Percentiles rank a stretch among this genome's conserved stretches.
phyloP scores from a whole-genome alignment of 2,113 vertebrate genomes.

The Aegithalos caudatus region DNA sequence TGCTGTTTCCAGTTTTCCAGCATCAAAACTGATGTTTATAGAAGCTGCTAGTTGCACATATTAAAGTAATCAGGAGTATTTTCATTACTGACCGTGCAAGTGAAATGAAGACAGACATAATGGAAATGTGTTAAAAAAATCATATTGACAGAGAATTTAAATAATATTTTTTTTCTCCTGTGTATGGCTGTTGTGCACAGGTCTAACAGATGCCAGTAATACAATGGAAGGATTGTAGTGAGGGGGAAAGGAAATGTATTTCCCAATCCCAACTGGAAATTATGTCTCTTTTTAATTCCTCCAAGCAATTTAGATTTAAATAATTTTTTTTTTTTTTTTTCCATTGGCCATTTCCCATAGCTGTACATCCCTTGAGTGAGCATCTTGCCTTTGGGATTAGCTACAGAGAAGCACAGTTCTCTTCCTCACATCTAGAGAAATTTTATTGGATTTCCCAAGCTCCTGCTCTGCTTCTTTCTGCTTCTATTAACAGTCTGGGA shows the following conservation, averaged over 20 bases:
- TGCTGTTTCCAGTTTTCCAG: background rate
- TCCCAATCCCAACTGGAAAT: slow-evolving; percentile 58
- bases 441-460: background rate
- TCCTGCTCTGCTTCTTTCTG: background rate
- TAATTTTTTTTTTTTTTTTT: background rate
- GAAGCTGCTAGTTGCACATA: slow-evolving; percentile 10
- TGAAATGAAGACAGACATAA: slow-evolving; percentile 50
- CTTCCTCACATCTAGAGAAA: background rate
- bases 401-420: background rate
- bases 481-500: background rate
- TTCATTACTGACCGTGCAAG: slow-evolving; percentile 41
- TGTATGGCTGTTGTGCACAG: background rate
- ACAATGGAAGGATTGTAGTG: slow-evolving; percentile 46
- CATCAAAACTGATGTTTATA: background rate
- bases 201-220: slow-evolving; percentile 30
- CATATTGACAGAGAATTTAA: slow-evolving; percentile 25
- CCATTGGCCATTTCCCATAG: background rate
- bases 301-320: slow-evolving; percentile 19
- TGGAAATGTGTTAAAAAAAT: slow-evolving; percentile 31
- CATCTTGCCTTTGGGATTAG: background rate
- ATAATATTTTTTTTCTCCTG: slow-evolving; percentile 3
- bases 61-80: slow-evolving; percentile 31
- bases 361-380: background rate
- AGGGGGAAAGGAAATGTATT: slow-evolving; percentile 43
- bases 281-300: slow-evolving; percentile 46